Percentiles rank a stretch among this genome's conserved stretches.
These are phyloP conservation scores for Aphodius sticticus DNA, from an alignment of 2,888 invertebrate genomes.

Conservation along the genomic window DNA sequence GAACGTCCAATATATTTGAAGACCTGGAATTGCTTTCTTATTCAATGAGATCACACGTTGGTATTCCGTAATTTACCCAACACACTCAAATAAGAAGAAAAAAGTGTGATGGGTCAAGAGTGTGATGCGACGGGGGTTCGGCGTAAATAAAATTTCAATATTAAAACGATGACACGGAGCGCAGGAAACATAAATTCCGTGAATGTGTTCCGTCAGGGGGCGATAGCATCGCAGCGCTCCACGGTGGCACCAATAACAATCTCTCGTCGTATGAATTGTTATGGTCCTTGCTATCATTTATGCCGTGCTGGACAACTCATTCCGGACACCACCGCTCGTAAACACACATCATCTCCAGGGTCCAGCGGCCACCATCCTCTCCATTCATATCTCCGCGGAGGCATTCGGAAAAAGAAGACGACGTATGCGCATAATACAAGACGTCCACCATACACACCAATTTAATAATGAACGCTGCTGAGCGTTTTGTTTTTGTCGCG, in stretches of 20 bases:
- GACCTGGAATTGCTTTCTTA: neutral
- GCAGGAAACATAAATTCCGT: slow-evolving; percentile 22
- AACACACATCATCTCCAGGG: slow-evolving; percentile 22
- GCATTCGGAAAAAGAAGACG: neutral
- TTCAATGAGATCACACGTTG: neutral
- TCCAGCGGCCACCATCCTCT: neutral
- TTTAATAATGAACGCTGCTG: neutral
- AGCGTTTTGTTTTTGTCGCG: slow-evolving; percentile 9
- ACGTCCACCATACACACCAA: slow-evolving; percentile 5
- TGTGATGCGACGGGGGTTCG: slow-evolving; percentile 4
- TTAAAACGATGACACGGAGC: slow-evolving; percentile 25
- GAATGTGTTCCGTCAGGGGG: slow-evolving; percentile 20
- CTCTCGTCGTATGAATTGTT: slow-evolving; percentile 22
- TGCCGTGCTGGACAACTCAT: slow-evolving; percentile 23
- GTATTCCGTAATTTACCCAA: neutral
- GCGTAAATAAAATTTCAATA: slow-evolving; percentile 27
- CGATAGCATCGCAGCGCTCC: slow-evolving; percentile 20
- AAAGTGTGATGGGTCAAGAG: neutral
- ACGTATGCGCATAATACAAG: slow-evolving; percentile 5
- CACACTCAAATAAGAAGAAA: neutral
- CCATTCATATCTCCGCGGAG: neutral
- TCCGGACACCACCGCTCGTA: slow-evolving; percentile 23
- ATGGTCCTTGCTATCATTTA: slow-evolving; percentile 23
- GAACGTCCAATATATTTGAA: neutral
- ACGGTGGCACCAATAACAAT: slow-evolving; percentile 21